Conservation (phyloP, 2,113 vertebrate genomes). For the Oryzias woworae region DNA sequence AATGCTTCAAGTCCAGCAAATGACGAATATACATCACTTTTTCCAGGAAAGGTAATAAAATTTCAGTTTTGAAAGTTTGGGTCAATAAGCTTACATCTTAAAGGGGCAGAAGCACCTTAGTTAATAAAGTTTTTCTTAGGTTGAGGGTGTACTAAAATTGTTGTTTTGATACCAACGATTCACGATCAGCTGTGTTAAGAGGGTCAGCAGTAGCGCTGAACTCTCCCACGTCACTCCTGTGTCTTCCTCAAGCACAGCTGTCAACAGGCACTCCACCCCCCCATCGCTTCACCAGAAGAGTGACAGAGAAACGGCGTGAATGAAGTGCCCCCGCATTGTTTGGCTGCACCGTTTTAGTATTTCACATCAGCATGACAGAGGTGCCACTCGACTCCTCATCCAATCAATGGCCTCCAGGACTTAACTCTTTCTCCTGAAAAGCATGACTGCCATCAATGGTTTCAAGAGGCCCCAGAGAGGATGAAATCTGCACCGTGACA, state of each 20-base stretch:
- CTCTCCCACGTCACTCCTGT: constrained; percentile 42
- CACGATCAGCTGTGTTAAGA: not conserved
- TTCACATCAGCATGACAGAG: constrained; percentile 89
- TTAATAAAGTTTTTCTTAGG: not conserved
- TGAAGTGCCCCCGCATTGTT: constrained; percentile 93
- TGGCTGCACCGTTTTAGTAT: constrained; percentile 57
- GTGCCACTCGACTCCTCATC: constrained; percentile 89
- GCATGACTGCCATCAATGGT: constrained; percentile 87
- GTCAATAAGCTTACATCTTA: constrained; percentile 37
- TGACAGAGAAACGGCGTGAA: constrained; percentile 78
- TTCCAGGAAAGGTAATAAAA: constrained; percentile 85
- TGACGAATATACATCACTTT: constrained; percentile 82
- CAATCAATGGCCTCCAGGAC: constrained; percentile 86
- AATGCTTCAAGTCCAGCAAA: constrained; percentile 72
- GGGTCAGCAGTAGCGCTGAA: constrained; percentile 5
- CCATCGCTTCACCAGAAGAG: constrained; percentile 16
- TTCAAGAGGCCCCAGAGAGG: constrained; percentile 79
- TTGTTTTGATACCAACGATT: not conserved
- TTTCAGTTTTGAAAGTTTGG: constrained; percentile 76
- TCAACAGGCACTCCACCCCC: constrained; percentile 29
- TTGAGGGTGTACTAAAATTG: not conserved
- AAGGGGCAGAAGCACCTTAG: constrained; percentile 38
- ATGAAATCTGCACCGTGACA: constrained; percentile 6
- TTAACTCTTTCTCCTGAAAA: constrained; percentile 77
- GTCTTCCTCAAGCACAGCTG: constrained; percentile 24